Conservation (phyloP, 2,888 invertebrate genomes). For the Meteorus cinctellus region DNA sequence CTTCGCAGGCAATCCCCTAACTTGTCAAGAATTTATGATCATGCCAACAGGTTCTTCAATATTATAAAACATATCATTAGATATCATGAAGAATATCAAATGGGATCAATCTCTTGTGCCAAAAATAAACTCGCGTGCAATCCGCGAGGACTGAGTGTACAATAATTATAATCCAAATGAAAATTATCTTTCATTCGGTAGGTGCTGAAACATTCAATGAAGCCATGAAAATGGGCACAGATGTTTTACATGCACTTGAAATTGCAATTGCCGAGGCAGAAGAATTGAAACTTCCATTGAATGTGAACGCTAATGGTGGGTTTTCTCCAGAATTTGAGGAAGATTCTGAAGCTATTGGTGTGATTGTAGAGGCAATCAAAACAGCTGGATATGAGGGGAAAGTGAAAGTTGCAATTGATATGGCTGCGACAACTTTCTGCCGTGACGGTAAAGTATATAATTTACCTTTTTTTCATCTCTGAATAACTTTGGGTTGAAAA, state of each 20-base stretch:
- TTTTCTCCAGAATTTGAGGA: constrained; percentile 64
- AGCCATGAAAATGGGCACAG: constrained; percentile 66
- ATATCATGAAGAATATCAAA: no score
- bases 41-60: constrained; percentile 60
- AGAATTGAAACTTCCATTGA: constrained; percentile 59
- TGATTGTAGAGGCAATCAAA: constrained; percentile 63
- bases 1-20: constrained; percentile 59
- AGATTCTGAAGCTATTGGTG: constrained; percentile 59
- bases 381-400: constrained; percentile 62
- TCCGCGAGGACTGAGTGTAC: no score
- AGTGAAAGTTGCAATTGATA: constrained; percentile 64
- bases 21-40: constrained; percentile 65
- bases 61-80: background rate
- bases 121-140: no score
- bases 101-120: no score
- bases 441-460: constrained; percentile 59
- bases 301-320: constrained; percentile 61
- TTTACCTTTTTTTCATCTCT: background rate
- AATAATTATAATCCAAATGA: constrained; percentile 6
- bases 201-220: constrained; percentile 66
- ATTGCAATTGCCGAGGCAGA: constrained; percentile 58
- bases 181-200: constrained; percentile 42
- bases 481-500: background rate
- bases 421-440: constrained; percentile 64
- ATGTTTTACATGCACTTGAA: constrained; percentile 62